These are phyloP conservation scores for Grantiella picta DNA, from an alignment of 2,113 vertebrate species.

Conservation along the genomic window DNA sequence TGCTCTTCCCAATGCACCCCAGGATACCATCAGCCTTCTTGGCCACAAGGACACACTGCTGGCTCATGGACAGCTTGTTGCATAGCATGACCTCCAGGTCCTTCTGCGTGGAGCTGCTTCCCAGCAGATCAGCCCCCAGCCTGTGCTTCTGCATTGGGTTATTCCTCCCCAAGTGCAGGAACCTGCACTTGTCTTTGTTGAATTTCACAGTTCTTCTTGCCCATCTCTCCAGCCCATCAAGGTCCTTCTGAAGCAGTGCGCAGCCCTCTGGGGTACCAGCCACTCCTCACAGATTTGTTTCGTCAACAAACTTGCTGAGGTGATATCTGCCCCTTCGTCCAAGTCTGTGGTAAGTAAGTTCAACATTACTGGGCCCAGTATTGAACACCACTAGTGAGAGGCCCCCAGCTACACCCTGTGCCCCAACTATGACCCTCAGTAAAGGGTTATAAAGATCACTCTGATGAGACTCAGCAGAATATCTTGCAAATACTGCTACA, in stretches of 20 bases:
- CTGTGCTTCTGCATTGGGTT: background rate
- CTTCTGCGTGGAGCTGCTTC: background rate
- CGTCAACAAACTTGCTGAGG: background rate
- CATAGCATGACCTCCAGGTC: background rate
- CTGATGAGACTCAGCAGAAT: background rate
- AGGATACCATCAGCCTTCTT: background rate
- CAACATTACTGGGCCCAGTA: background rate
- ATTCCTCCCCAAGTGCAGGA: background rate
- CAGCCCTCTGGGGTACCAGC: background rate
- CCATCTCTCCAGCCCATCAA: background rate
- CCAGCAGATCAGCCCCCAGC: background rate
- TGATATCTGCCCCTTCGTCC: background rate
- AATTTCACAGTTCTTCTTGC: background rate
- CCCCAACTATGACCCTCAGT: background rate
- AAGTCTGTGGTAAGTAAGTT: background rate
- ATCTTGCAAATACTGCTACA: background rate
- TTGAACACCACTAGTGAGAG: background rate
- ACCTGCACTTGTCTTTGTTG: background rate
- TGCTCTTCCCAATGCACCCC: background rate
- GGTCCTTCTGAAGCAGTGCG: background rate
- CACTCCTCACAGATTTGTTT: background rate
- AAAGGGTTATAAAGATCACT: background rate
- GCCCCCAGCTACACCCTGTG: background rate
- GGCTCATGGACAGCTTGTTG: background rate
- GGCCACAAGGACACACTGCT: background rate